Conservation (phyloP, 35 echinoderm and acorn worm species). For the Hemicentrotus pulcherrimus region DNA sequence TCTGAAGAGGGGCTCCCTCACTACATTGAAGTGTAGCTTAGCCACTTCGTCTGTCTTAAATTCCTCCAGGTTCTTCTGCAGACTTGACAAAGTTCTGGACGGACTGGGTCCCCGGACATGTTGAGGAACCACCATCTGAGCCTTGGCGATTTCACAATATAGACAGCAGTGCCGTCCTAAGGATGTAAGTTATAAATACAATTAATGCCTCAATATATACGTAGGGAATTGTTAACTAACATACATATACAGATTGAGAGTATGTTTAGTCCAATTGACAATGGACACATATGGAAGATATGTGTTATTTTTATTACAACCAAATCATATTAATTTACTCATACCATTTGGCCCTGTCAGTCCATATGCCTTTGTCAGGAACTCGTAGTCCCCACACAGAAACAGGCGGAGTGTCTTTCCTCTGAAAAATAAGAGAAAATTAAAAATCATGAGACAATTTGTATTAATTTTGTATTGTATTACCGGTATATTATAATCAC, state of each 20-base stretch:
- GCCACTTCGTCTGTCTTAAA: background rate
- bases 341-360: slow-evolving; percentile 23
- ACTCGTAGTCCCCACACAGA: slow-evolving; percentile 24
- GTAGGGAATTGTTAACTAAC: too few species aligned
- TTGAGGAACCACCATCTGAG: background rate
- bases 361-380: background rate
- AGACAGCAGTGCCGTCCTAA: background rate
- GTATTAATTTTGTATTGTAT: background rate
- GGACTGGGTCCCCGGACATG: background rate
- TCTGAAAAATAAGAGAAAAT: slow-evolving; percentile 16
- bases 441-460: background rate
- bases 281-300: background rate
- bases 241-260: too few species aligned
- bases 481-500: background rate
- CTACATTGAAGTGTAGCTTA: background rate
- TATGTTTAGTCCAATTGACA: background rate
- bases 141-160: background rate
- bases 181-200: background rate
- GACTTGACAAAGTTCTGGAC: background rate
- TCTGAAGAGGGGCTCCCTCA: background rate
- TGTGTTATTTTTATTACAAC: background rate
- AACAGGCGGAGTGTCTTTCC: background rate
- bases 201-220: background rate
- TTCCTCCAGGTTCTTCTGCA: background rate
- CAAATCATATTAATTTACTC: background rate